Evolutionary conservation across 2,888 invertebrate genomes (phyloP).

Genomic region (Hirtodrosophila cameraria): DNA sequence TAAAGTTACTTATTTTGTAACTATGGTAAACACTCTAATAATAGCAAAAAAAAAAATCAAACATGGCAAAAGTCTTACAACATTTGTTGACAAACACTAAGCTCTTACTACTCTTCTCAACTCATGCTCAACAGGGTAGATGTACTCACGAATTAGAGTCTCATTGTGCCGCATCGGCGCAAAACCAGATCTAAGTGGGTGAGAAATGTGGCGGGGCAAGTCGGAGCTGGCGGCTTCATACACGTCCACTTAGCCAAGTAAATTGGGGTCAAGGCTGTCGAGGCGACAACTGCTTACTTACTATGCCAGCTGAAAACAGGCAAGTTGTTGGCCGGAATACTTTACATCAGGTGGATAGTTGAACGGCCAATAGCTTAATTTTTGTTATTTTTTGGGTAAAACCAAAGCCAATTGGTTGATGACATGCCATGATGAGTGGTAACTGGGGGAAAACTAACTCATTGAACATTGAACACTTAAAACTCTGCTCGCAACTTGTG

Average conservation of each 20-base stretch:
- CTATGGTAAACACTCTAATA: no score
- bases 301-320: constrained; percentile 36
- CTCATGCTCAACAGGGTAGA: neutral
- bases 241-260: constrained; percentile 59
- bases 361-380: constrained; percentile 19
- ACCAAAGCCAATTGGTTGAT: constrained; percentile 19
- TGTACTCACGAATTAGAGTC: constrained; percentile 1
- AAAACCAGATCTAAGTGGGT: constrained; percentile 44
- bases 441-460: constrained; percentile 41
- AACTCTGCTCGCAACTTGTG: constrained; percentile 18
- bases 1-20: no score
- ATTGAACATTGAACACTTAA: constrained; percentile 8
- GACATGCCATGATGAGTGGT: constrained; percentile 30
- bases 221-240: constrained; percentile 40
- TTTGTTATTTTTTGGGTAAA: constrained; percentile 23
- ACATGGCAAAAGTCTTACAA: neutral
- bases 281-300: constrained; percentile 29
- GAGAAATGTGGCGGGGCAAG: constrained; percentile 24
- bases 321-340: constrained; percentile 27
- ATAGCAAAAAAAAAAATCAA: no score
- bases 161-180: constrained; percentile 3
- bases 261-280: constrained; percentile 73
- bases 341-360: constrained; percentile 17
- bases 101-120: neutral
- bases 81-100: constrained; percentile 21